A percentile compares a stretch with the other conserved stretches of the same genome.
Evolutionary conservation across 2,113 vertebrate species (phyloP).

Genomic region (mouse (Mus musculus)): GRCm39 chrX:106302001-106302500

Average conservation of each 20-base stretch:
- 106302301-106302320: constrained; percentile 63
- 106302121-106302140: background rate
- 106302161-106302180: background rate
- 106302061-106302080: background rate
- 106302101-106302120: constrained; percentile 3
- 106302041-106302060: background rate
- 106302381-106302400: constrained; percentile 24
- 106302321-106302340: constrained; percentile 61
- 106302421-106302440: constrained; percentile 17
- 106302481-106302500: background rate
- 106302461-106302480: background rate
- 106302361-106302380: background rate
- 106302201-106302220: constrained; percentile 22
- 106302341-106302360: constrained; percentile 32
- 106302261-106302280: constrained; percentile 10
- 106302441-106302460: background rate
- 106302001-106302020: background rate
- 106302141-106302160: constrained; percentile 34
- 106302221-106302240: background rate
- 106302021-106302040: background rate
- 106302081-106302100: background rate
- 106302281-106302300: constrained; percentile 59
- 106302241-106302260: background rate
- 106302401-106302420: background rate
- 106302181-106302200: constrained; percentile 4